Evolutionary conservation across 1,140 invertebrate species (phyloP).

Genomic region (Drosophila serrata): DNA sequence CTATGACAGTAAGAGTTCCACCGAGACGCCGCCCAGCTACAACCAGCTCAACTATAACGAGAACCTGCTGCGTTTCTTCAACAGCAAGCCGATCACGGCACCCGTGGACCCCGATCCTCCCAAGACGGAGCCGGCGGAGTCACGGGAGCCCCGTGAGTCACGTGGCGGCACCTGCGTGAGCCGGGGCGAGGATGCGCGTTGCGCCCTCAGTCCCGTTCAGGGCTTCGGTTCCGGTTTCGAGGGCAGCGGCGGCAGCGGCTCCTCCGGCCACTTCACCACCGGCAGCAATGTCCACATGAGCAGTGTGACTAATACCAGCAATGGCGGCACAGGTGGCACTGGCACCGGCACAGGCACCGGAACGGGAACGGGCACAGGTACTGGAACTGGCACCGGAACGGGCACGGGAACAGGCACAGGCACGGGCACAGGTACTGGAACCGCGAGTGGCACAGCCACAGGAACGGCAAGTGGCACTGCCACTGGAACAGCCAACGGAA

Average conservation of each 20-base stretch:
- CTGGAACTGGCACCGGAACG: not conserved
- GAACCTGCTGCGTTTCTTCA: conserved; percentile 94
- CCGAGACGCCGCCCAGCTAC: conserved; percentile 93
- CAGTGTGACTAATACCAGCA: conserved; percentile 82
- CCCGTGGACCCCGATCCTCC: conserved; percentile 82
- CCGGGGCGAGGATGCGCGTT: conserved; percentile 56
- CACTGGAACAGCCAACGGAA: conserved; percentile 1
- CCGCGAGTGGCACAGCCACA: not conserved
- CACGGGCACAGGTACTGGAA: conserved; percentile 5
- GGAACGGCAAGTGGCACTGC: not conserved
- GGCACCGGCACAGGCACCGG: conserved; percentile 25
- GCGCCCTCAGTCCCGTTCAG: conserved; percentile 70
- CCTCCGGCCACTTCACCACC: conserved; percentile 87
- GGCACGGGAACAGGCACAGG: not conserved
- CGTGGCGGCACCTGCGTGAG: conserved; percentile 55
- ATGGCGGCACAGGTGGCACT: conserved; percentile 62
- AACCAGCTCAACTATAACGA: conserved; percentile 95
- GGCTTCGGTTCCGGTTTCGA: conserved; percentile 74
- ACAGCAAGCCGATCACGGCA: conserved; percentile 90
- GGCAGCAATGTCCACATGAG: conserved; percentile 86
- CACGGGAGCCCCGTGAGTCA: conserved; percentile 42
- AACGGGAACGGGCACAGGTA: conserved; percentile 80
- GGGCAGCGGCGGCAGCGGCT: conserved; percentile 87
- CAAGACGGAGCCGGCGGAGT: conserved; percentile 79
- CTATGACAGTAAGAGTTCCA: conserved; percentile 92